These are phyloP conservation scores for Thymelicus acteon DNA, from an alignment of 2,888 invertebrate genomes.

Conservation along the genomic window DNA sequence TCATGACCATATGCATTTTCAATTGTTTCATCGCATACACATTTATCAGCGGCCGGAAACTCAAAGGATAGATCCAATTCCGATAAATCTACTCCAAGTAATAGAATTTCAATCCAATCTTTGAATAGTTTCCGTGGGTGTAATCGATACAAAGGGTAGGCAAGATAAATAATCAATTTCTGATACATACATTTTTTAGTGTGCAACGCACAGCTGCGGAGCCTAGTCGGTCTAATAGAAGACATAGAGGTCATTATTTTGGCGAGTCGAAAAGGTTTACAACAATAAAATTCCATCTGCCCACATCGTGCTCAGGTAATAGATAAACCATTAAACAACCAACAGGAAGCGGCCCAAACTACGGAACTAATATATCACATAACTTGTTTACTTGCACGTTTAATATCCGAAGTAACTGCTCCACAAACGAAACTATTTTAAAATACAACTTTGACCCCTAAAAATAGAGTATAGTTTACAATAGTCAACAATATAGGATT, in stretches of 20 bases:
- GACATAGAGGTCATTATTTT: too few relatives aligned
- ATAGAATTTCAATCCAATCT: too few relatives aligned
- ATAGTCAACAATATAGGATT: neutral
- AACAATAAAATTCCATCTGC: neutral
- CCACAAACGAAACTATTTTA: neutral
- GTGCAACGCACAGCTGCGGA: too few relatives aligned
- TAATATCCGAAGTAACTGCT: constrained; percentile 1
- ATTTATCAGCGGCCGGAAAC: neutral
- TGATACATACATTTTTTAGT: too few relatives aligned
- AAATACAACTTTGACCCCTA: neutral
- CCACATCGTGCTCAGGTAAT: constrained; percentile 9
- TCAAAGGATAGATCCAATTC: too few relatives aligned
- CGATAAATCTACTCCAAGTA: too few relatives aligned
- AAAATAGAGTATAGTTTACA: constrained; percentile 1
- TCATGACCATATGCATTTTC: too few relatives aligned
- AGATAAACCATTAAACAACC: constrained; percentile 2
- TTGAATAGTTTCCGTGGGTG: too few relatives aligned
- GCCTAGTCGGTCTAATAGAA: too few relatives aligned
- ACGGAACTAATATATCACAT: constrained; percentile 27
- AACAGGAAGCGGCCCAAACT: constrained; percentile 9
- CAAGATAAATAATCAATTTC: too few relatives aligned
- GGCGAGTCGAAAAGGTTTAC: too few relatives aligned
- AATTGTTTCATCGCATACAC: neutral
- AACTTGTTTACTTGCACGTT: constrained; percentile 24
- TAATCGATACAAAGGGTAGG: too few relatives aligned